phyloP scores from a whole-genome alignment of 2,888 invertebrate genomes.

The Entomobrya multifasciata region DNA sequence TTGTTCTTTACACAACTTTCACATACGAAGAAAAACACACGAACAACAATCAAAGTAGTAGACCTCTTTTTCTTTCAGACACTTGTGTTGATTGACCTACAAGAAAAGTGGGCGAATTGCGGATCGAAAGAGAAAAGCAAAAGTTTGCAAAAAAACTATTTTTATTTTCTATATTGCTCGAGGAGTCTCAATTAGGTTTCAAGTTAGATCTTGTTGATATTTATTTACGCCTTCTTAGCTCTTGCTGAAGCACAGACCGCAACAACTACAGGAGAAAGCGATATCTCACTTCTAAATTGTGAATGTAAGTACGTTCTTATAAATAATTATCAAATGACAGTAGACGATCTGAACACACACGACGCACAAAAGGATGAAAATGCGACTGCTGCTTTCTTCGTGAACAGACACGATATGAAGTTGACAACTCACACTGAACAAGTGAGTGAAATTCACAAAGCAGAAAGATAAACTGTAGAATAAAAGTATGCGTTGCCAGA shows the following conservation, averaged over 20 bases:
- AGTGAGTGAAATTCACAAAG: slow-evolving; percentile 14
- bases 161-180: not conserved
- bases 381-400: not conserved
- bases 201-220: slow-evolving; percentile 23
- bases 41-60: slow-evolving; percentile 34
- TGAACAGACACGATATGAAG: not conserved
- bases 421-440: slow-evolving; percentile 51
- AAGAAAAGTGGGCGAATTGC: slow-evolving; percentile 1
- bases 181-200: slow-evolving; percentile 46
- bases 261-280: not conserved
- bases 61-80: not conserved
- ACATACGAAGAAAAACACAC: not conserved
- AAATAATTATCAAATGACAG: not conserved
- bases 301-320: not conserved
- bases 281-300: slow-evolving; percentile 7
- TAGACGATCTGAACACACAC: not conserved
- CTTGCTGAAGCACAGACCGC: not conserved
- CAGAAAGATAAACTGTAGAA: slow-evolving; percentile 9
- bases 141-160: slow-evolving; percentile 10
- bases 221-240: slow-evolving; percentile 11
- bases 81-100: slow-evolving; percentile 38
- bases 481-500: not conserved
- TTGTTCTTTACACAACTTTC: not conserved
- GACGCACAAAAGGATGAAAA: not conserved
- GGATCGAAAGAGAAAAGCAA: slow-evolving; percentile 1